Conservation (phyloP, 2,888 invertebrate species). For the Alsophila aescularia region DNA sequence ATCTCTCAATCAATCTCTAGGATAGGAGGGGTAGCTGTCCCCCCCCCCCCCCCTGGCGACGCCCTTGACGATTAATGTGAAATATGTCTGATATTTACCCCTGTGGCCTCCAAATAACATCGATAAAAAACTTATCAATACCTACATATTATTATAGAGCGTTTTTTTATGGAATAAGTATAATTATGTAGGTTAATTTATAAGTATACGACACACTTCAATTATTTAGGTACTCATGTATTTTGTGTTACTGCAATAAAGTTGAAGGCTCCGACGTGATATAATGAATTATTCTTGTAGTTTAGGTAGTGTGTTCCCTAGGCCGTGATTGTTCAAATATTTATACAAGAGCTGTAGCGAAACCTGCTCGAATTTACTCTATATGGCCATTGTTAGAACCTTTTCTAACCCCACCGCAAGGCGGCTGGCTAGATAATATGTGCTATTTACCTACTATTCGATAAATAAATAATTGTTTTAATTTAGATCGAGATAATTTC, state of each 20-base stretch:
- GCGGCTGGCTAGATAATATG: conserved; percentile 1
- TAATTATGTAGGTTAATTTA: too few relatives aligned
- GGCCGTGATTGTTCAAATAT: conserved; percentile 49
- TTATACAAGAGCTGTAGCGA: conserved; percentile 39
- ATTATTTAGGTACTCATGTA: conserved; percentile 6
- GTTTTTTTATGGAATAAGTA: background rate
- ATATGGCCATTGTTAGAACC: conserved; percentile 33
- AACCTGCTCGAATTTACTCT: conserved; percentile 34
- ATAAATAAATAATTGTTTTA: conserved; percentile 19
- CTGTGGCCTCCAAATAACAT: too few relatives aligned
- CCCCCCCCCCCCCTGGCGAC: too few relatives aligned
- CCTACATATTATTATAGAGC: too few relatives aligned
- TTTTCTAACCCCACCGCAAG: conserved; percentile 11
- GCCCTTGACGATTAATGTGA: too few relatives aligned
- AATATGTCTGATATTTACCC: too few relatives aligned
- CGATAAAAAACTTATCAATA: too few relatives aligned
- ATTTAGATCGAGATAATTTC: conserved; percentile 6
- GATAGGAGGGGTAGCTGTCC: too few relatives aligned
- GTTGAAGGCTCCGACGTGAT: conserved; percentile 38
- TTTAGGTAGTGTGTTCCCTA: conserved; percentile 42
- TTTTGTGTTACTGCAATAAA: conserved; percentile 32
- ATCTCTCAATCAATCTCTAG: too few relatives aligned
- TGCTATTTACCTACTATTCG: conserved; percentile 12
- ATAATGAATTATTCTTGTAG: conserved; percentile 49
- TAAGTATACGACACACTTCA: background rate